Conservation (phyloP, 2,113 vertebrate genomes). For the Ascaphus truei region DNA sequence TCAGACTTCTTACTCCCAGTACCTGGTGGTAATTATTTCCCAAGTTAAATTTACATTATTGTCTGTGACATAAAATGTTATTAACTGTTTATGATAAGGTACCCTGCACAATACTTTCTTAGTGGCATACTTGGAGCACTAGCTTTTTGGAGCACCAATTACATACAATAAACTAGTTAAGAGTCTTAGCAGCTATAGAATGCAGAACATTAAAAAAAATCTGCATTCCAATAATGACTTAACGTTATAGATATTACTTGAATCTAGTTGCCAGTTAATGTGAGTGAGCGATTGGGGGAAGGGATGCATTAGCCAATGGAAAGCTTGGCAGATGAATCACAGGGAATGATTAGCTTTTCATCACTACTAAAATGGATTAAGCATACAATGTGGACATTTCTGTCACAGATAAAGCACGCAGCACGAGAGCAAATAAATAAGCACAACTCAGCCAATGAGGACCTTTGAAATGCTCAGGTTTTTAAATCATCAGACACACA, state of each 20-base stretch:
- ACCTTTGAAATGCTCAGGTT: too few relatives aligned
- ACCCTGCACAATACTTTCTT: too few relatives aligned
- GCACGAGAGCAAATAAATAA: not conserved
- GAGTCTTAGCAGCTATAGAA: too few relatives aligned
- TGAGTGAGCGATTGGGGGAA: not conserved
- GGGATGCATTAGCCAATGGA: not conserved
- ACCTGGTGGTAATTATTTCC: too few relatives aligned
- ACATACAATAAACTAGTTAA: too few relatives aligned
- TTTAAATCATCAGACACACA: too few relatives aligned
- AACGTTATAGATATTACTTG: not conserved
- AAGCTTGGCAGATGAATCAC: not conserved
- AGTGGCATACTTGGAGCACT: not conserved
- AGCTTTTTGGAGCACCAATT: not conserved
- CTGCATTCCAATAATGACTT: not conserved
- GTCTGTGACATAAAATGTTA: too few relatives aligned
- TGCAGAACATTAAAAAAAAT: conserved; percentile 10
- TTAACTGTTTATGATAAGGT: too few relatives aligned
- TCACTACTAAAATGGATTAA: not conserved
- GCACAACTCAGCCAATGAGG: too few relatives aligned
- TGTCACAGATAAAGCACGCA: not conserved
- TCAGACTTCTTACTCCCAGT: too few relatives aligned
- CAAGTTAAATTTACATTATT: too few relatives aligned
- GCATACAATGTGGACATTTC: not conserved
- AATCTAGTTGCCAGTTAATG: not conserved
- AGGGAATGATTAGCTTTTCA: not conserved